These are phyloP conservation scores for Silurus meridionalis DNA, from an alignment of 2,113 vertebrate genomes.

Conservation along the genomic window DNA sequence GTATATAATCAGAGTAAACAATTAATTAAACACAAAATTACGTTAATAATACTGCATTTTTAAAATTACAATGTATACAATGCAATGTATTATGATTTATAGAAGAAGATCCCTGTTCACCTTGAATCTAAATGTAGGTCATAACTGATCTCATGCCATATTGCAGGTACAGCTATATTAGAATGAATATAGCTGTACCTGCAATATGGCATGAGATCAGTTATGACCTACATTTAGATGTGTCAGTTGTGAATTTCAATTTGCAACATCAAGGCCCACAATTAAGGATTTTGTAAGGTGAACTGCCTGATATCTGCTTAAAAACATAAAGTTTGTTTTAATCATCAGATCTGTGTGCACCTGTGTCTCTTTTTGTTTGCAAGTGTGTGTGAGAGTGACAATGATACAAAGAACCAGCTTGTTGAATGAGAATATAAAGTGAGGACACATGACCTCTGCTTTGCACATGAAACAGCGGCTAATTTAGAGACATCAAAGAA, in stretches of 20 bases:
- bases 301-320: neutral
- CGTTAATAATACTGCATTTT: neutral
- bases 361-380: neutral
- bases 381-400: slow-evolving; percentile 2
- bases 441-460: slow-evolving; percentile 47
- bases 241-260: slow-evolving; percentile 13
- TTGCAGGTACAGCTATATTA: neutral
- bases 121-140: neutral
- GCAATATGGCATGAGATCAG: neutral
- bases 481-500: slow-evolving; percentile 49
- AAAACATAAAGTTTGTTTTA: neutral
- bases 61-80: neutral
- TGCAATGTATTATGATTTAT: neutral
- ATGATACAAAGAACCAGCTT: slow-evolving; percentile 24
- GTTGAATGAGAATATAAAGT: slow-evolving; percentile 44
- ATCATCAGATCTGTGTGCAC: slow-evolving; percentile 8
- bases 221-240: neutral
- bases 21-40: neutral
- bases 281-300: neutral
- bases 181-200: neutral
- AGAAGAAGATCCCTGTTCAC: neutral
- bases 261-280: neutral
- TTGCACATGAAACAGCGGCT: slow-evolving; percentile 54
- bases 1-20: neutral
- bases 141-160: neutral